A percentile compares a stretch with the other conserved stretches of the same genome.
phyloP scores from a whole-genome alignment of 1,140 invertebrate genomes.

The Melanaphis sacchari region DNA sequence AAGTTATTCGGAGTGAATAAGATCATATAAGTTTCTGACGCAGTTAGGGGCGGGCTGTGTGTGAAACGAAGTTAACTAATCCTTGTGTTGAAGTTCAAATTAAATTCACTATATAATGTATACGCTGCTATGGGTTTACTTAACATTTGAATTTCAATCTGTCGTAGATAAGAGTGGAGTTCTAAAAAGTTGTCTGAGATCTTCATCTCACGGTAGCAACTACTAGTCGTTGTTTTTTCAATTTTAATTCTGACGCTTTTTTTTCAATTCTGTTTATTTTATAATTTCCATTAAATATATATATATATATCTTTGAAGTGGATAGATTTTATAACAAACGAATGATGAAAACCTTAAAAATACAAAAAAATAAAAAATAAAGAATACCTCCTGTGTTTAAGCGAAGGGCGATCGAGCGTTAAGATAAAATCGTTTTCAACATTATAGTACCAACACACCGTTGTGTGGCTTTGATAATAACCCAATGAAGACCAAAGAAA shows the following conservation, averaged over 20 bases:
- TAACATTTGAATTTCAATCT: constrained; percentile 56
- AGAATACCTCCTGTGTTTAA: neutral
- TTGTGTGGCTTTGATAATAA: constrained; percentile 32
- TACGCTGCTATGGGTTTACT: constrained; percentile 17
- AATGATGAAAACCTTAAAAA: constrained; percentile 18
- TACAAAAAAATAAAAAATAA: constrained; percentile 12
- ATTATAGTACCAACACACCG: constrained; percentile 1
- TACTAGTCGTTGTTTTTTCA: neutral
- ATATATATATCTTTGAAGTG: neutral
- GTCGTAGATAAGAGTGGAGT: constrained; percentile 13
- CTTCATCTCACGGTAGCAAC: neutral
- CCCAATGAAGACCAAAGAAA: neutral
- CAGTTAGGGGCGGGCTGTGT: neutral
- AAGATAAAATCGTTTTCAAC: constrained; percentile 48
- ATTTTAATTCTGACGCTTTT: neutral
- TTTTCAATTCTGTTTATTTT: constrained; percentile 46
- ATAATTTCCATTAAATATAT: neutral
- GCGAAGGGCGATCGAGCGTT: constrained; percentile 41
- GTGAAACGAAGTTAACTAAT: constrained; percentile 22
- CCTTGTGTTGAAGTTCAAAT: constrained; percentile 52
- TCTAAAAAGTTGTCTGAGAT: constrained; percentile 1
- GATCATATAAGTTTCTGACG: constrained; percentile 4
- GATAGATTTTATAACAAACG: constrained; percentile 32
- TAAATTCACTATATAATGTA: constrained; percentile 24
- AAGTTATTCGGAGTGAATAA: constrained; percentile 40